phyloP scores from a whole-genome alignment of 2,888 invertebrate genomes.

The Cyclophora punctaria region DNA sequence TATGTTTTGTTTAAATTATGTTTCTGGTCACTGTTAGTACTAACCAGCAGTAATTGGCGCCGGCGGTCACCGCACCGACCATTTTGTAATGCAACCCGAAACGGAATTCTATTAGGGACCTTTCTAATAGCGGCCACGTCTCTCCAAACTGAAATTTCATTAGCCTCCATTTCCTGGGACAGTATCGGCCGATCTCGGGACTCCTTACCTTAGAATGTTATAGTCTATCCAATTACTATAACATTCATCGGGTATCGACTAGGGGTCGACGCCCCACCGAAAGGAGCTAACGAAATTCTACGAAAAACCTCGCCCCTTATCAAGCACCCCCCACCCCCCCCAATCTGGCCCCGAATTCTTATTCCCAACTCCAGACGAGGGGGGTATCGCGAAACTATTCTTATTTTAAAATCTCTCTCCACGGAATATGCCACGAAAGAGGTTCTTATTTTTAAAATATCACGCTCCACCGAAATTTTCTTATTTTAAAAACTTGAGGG shows the following conservation, averaged over 20 bases:
- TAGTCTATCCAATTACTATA: conserved; percentile 57
- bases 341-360: conserved; percentile 70
- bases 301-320: conserved; percentile 72
- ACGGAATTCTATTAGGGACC: conserved; percentile 17
- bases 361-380: conserved; percentile 71
- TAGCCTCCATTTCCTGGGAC: conserved; percentile 29
- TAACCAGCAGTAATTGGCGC: too few species aligned
- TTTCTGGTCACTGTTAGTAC: too few species aligned
- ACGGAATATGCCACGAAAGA: conserved; percentile 74
- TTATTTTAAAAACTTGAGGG: conserved; percentile 68
- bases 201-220: conserved; percentile 9
- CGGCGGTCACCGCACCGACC: too few species aligned
- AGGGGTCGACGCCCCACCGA: conserved; percentile 54
- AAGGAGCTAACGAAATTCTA: conserved; percentile 67
- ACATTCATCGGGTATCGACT: conserved; percentile 65
- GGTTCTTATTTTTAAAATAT: conserved; percentile 75
- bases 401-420: conserved; percentile 74
- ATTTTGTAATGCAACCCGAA: background rate
- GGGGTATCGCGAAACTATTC: conserved; percentile 73
- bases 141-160: conserved; percentile 34
- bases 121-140: conserved; percentile 17
- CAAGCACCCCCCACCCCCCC: conserved; percentile 65
- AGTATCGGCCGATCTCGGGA: conserved; percentile 16
- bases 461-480: conserved; percentile 75
- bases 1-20: too few species aligned